Evolutionary conservation across 2,888 invertebrate genomes (phyloP).

Genomic region (Coelogynopora nodosa): DNA sequence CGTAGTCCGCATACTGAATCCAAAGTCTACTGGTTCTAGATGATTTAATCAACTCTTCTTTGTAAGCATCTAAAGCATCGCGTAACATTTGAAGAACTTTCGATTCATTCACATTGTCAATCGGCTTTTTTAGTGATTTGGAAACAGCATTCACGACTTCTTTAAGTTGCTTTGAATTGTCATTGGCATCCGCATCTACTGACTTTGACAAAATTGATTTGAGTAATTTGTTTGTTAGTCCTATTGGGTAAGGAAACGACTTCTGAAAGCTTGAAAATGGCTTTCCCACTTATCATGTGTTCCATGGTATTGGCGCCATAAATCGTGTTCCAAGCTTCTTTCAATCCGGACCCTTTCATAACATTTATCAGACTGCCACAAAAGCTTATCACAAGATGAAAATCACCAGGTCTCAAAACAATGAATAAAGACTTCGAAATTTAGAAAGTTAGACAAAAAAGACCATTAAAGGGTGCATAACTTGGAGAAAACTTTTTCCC

Average conservation of each 20-base stretch:
- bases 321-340: no score
- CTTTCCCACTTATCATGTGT: background rate
- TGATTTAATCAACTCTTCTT: background rate
- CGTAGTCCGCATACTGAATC: background rate
- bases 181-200: background rate
- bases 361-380: no score
- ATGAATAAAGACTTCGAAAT: no score
- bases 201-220: background rate
- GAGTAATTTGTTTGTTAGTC: background rate
- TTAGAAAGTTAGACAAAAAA: no score
- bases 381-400: no score
- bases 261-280: background rate
- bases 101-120: background rate
- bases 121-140: background rate
- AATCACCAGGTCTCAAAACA: no score
- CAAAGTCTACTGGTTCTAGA: background rate
- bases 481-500: no score
- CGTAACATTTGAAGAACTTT: background rate
- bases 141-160: background rate
- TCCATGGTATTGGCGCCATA: background rate
- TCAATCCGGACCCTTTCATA: no score
- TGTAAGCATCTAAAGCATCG: background rate
- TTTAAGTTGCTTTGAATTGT: background rate
- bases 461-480: no score
- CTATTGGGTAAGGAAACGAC: background rate